A percentile compares a stretch with the other conserved stretches of the same genome.
phyloP scores from a whole-genome alignment of 2,113 vertebrate species.

The Ammospiza caudacuta region DNA sequence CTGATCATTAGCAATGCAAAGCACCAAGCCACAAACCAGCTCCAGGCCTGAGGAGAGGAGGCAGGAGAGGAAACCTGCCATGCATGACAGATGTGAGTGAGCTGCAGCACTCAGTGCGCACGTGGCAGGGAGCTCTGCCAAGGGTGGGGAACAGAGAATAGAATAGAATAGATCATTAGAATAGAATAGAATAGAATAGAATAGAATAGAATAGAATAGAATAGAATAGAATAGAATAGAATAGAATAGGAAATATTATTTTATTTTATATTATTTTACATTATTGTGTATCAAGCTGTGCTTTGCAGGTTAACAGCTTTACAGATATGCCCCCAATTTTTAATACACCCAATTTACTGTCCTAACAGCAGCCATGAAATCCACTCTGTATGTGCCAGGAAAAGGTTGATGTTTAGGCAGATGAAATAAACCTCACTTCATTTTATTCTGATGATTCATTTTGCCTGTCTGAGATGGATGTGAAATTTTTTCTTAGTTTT shows the following conservation, averaged over 20 bases:
- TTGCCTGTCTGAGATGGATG: not conserved
- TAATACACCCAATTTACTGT: not conserved
- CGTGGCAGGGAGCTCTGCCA: not conserved
- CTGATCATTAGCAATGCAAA: not conserved
- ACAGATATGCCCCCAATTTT: not conserved
- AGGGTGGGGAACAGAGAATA: accelerated
- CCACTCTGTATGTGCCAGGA: not conserved
- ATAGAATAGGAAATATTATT: not conserved
- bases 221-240: not conserved
- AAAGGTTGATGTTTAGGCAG: not conserved
- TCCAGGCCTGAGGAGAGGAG: not conserved
- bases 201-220: not conserved
- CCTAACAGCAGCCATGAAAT: not conserved
- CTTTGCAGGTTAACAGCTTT: not conserved
- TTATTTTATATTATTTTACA: too few relatives aligned
- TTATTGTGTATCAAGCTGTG: not conserved
- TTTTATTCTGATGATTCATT: not conserved
- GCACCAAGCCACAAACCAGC: not conserved
- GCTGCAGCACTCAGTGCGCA: not conserved
- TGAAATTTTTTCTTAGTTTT: not conserved
- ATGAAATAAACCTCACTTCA: not conserved
- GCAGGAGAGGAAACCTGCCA: not conserved
- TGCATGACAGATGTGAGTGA: not conserved
- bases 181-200: not conserved
- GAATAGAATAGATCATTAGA: not conserved